Evolutionary conservation across 2,888 invertebrate genomes (phyloP).

Genomic region (Charanyca ferruginea): DNA sequence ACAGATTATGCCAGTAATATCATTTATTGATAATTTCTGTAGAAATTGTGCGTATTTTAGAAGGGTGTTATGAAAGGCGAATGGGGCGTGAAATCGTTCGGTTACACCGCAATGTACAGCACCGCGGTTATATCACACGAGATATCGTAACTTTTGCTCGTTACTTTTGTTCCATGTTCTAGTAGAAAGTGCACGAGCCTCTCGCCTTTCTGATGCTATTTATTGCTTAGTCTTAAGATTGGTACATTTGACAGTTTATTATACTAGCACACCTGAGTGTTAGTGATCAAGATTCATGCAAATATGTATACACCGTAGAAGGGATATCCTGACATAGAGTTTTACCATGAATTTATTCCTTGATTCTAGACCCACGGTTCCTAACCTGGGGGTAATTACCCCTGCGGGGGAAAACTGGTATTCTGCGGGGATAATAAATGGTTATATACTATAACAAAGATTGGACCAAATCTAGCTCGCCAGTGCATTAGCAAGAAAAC

Average conservation of each 20-base stretch:
- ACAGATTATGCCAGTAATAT: conserved; percentile 17
- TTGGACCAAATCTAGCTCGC: too few relatives aligned
- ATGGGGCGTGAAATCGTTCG: conserved; percentile 77
- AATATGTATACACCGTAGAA: conserved; percentile 8
- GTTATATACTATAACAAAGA: too few relatives aligned
- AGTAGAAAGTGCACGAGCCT: conserved; percentile 86
- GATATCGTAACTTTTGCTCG: conserved; percentile 87
- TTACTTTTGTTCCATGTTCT: conserved; percentile 81
- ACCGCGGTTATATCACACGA: conserved; percentile 84
- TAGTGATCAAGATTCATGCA: conserved; percentile 28
- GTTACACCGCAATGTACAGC: conserved; percentile 68
- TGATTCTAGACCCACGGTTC: too few relatives aligned
- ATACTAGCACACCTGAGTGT: conserved; percentile 33
- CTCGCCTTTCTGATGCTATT: conserved; percentile 84
- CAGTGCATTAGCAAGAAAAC: too few relatives aligned
- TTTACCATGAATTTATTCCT: too few relatives aligned
- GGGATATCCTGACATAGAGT: too few relatives aligned
- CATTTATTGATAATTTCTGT: conserved; percentile 19
- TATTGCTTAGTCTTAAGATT: conserved; percentile 70
- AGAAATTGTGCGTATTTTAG: conserved; percentile 62
- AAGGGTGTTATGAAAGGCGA: conserved; percentile 77
- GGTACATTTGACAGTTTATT: conserved; percentile 43
- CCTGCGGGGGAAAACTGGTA: too few relatives aligned
- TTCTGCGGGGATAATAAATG: too few relatives aligned
- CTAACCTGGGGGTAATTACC: too few relatives aligned